These are phyloP conservation scores for Thaumatotibia leucotreta DNA, from an alignment of 1,140 invertebrate genomes.

Conservation along the genomic window DNA sequence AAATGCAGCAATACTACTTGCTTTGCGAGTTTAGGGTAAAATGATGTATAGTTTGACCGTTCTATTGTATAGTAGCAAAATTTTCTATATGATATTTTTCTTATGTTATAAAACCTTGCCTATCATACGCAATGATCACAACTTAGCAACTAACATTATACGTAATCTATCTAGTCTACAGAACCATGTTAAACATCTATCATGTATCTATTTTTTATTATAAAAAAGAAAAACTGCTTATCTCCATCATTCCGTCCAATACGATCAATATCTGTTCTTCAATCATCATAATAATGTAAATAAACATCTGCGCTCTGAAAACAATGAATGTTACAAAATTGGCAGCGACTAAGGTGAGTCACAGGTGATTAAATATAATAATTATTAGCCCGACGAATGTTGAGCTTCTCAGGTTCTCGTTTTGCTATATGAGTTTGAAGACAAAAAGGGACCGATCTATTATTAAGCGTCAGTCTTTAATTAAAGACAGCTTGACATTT, in stretches of 20 bases:
- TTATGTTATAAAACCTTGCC: too few species aligned
- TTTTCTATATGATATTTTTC: too few species aligned
- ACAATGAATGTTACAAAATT: constrained; percentile 1
- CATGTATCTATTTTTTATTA: too few species aligned
- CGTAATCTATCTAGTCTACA: too few species aligned
- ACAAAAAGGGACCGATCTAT: constrained; percentile 58
- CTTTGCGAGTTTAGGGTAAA: too few species aligned
- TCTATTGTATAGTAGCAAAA: too few species aligned
- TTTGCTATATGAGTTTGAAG: constrained; percentile 21
- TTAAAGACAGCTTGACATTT: constrained; percentile 74
- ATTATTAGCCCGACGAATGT: background rate
- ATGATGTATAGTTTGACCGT: too few species aligned
- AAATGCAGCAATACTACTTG: too few species aligned
- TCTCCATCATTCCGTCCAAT: background rate
- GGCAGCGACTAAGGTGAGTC: constrained; percentile 4
- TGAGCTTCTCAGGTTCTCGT: constrained; percentile 17
- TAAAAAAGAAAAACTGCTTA: background rate
- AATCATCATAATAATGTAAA: constrained; percentile 2
- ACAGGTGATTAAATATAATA: constrained; percentile 3
- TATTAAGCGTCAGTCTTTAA: constrained; percentile 65
- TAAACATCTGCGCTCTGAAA: background rate
- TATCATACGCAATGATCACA: too few species aligned
- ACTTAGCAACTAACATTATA: too few species aligned
- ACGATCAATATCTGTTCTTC: background rate
- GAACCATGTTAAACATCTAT: too few species aligned